These are phyloP conservation scores for Hirtodrosophila histrioides DNA, from an alignment of 2,888 invertebrate genomes.

Conservation along the genomic window DNA sequence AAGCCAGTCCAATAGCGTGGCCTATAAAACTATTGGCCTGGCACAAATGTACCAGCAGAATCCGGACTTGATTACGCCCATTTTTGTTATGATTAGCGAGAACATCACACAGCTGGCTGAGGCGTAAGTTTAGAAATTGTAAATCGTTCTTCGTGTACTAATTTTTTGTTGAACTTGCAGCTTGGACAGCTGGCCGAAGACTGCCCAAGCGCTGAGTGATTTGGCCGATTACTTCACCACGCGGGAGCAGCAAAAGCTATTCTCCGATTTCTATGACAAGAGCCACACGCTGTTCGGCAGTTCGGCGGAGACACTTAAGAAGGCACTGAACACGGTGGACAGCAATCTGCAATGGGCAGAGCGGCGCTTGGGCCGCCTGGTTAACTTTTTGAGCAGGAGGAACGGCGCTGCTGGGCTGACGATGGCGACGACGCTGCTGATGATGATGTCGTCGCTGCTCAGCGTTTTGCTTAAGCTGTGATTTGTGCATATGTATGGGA, in stretches of 20 bases:
- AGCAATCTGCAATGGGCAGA: conserved; percentile 80
- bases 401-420: conserved; percentile 47
- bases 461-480: conserved; percentile 36
- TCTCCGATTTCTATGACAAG: conserved; percentile 56
- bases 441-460: conserved; percentile 25
- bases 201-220: conserved; percentile 64
- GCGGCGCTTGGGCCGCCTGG: conserved; percentile 55
- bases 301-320: conserved; percentile 44
- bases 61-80: conserved; percentile 78
- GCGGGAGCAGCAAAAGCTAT: conserved; percentile 53
- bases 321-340: conserved; percentile 67
- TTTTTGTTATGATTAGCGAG: conserved; percentile 62
- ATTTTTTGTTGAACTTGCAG: conserved; percentile 41
- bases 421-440: conserved; percentile 11
- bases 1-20: conserved; percentile 61
- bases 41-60: conserved; percentile 85
- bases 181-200: conserved; percentile 62
- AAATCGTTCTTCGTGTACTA: neutral
- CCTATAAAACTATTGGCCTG: conserved; percentile 62
- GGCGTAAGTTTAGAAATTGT: conserved; percentile 62
- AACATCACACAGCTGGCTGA: conserved; percentile 49
- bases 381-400: conserved; percentile 55
- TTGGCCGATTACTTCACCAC: conserved; percentile 74
- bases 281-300: conserved; percentile 59
- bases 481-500: conserved; percentile 27